These are phyloP conservation scores for Pollenia griseotomentosa DNA, from an alignment of 2,888 invertebrate species.

Conservation along the genomic window DNA sequence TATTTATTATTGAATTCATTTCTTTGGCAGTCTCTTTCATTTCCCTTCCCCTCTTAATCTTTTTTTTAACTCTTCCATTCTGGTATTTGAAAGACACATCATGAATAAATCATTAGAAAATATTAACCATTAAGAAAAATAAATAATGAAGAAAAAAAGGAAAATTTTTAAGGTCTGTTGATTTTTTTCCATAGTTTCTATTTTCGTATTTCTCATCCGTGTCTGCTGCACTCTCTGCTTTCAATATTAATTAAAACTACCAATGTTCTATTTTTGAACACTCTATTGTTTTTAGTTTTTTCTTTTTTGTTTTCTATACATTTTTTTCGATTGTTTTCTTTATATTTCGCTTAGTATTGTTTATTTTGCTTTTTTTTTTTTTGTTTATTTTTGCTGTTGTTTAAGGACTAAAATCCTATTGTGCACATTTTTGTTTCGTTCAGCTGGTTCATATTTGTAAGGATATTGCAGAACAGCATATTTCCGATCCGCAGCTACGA, in stretches of 20 bases:
- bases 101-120: constrained; percentile 66
- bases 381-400: constrained; percentile 51
- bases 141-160: constrained; percentile 76
- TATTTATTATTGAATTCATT: no score
- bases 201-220: constrained; percentile 64
- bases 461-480: constrained; percentile 72
- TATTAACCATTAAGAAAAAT: constrained; percentile 20
- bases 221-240: constrained; percentile 61
- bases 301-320: constrained; percentile 29
- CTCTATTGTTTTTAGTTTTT: constrained; percentile 55
- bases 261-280: constrained; percentile 71
- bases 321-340: constrained; percentile 22
- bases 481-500: constrained; percentile 59
- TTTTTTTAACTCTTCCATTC: not conserved
- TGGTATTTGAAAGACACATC: not conserved
- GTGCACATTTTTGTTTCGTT: constrained; percentile 53
- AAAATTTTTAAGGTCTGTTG: constrained; percentile 27
- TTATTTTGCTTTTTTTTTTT: not conserved
- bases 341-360: constrained; percentile 43
- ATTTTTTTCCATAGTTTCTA: constrained; percentile 35
- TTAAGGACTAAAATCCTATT: constrained; percentile 67
- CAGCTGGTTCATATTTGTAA: constrained; percentile 62
- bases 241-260: constrained; percentile 76
- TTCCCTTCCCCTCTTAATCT: not conserved
- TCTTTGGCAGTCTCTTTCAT: not conserved